These are phyloP conservation scores for Drosophila hamatofila DNA, from an alignment of 2,888 invertebrate species.

Conservation along the genomic window DNA sequence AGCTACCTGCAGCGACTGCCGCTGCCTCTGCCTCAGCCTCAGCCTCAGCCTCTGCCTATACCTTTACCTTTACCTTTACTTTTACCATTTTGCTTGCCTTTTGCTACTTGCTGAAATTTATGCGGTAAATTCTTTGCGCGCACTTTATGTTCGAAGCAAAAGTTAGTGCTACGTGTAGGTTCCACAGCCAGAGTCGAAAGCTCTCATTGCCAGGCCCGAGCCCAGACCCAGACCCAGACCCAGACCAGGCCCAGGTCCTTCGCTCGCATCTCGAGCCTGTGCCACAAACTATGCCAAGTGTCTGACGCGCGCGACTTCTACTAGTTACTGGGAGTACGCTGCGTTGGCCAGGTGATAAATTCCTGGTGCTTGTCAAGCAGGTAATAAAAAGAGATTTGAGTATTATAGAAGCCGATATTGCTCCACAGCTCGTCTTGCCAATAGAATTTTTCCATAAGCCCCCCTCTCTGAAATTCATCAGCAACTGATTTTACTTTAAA, in stretches of 20 bases:
- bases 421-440: conserved; percentile 26
- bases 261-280: conserved; percentile 14
- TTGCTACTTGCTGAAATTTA: conserved; percentile 79
- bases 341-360: conserved; percentile 75
- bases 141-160: conserved; percentile 81
- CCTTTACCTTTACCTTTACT: conserved; percentile 20
- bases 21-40: not conserved
- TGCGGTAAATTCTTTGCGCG: conserved; percentile 80
- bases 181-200: conserved; percentile 26
- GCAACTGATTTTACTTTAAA: not conserved
- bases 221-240: not conserved
- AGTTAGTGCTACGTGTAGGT: conserved; percentile 80
- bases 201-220: conserved; percentile 23
- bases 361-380: conserved; percentile 66
- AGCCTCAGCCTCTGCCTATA: conserved; percentile 9
- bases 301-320: conserved; percentile 55
- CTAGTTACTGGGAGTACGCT: conserved; percentile 27
- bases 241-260: conserved; percentile 8
- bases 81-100: conserved; percentile 57
- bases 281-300: conserved; percentile 80
- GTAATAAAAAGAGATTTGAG: conserved; percentile 59
- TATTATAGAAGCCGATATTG: conserved; percentile 48
- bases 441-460: conserved; percentile 1
- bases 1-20: conserved; percentile 53
- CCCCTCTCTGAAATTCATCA: not conserved